phyloP scores from a whole-genome alignment of 2,888 invertebrate genomes.

The Cephus pygmeus region DNA sequence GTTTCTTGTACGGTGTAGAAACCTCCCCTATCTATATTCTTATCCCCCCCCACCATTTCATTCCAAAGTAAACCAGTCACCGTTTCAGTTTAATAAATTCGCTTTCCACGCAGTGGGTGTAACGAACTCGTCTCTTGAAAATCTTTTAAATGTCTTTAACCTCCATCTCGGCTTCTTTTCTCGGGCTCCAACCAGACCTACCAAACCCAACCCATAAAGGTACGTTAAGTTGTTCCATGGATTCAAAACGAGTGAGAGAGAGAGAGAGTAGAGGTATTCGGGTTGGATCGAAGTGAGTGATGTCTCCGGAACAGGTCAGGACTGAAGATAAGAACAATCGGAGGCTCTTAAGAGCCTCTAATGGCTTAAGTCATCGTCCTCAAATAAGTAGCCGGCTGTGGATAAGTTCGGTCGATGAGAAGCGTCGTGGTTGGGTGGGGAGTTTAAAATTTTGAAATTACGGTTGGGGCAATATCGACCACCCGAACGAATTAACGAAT shows the following conservation, averaged over 20 bases:
- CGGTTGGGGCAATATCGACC: background rate
- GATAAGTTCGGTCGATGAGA: no score
- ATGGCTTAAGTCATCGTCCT: constrained; percentile 24
- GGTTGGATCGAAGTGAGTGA: constrained; percentile 4
- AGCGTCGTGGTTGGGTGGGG: no score
- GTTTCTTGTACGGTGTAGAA: constrained; percentile 18
- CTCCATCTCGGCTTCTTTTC: background rate
- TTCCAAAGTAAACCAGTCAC: background rate
- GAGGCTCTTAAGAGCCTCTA: constrained; percentile 30
- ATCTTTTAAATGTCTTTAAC: background rate
- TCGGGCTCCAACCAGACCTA: background rate
- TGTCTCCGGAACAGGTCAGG: constrained; percentile 6
- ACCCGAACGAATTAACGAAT: background rate
- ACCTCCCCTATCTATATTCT: no score
- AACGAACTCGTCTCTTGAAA: background rate
- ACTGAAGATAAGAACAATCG: constrained; percentile 8
- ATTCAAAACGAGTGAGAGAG: background rate
- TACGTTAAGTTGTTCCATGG: no score
- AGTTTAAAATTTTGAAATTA: background rate
- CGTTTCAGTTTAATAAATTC: constrained; percentile 24
- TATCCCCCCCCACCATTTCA: no score
- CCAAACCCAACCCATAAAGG: no score
- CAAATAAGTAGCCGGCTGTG: constrained; percentile 4
- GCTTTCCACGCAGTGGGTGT: background rate
- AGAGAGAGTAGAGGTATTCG: no score